These are phyloP conservation scores for Vulpes lagopus DNA, from an alignment of 2,113 vertebrate species.

Conservation along the genomic window DNA sequence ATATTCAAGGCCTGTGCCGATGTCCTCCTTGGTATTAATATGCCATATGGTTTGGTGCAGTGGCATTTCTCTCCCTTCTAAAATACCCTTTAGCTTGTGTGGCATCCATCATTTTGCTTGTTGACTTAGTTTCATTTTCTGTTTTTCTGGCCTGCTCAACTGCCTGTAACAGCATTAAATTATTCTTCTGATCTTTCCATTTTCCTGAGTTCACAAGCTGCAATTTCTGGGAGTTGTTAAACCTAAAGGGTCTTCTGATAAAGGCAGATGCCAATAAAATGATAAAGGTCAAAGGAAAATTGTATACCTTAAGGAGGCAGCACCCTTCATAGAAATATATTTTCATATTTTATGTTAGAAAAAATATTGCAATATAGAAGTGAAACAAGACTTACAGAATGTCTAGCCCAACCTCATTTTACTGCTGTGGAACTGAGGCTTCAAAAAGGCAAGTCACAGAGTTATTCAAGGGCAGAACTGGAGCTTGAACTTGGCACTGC, in stretches of 20 bases:
- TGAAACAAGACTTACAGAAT: background rate
- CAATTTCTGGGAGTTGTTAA: constrained; percentile 74
- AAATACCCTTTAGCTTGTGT: constrained; percentile 69
- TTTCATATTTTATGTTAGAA: background rate
- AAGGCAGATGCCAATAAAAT: constrained; percentile 57
- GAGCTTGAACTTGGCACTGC: background rate
- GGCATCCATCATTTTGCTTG: constrained; percentile 80
- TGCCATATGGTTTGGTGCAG: background rate
- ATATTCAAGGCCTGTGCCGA: background rate
- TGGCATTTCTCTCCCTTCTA: constrained; percentile 17
- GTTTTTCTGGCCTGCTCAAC: constrained; percentile 85
- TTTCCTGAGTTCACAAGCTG: constrained; percentile 77
- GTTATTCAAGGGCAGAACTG: background rate
- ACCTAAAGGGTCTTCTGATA: constrained; percentile 64
- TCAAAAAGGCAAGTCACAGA: background rate
- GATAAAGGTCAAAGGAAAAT: constrained; percentile 73
- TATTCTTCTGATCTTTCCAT: constrained; percentile 85
- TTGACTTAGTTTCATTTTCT: constrained; percentile 87
- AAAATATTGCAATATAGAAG: constrained; percentile 24
- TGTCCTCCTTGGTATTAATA: background rate
- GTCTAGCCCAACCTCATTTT: constrained; percentile 23
- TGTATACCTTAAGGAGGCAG: constrained; percentile 21
- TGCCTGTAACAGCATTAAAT: constrained; percentile 82
- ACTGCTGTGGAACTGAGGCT: background rate
- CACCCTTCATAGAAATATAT: background rate